Evolutionary conservation across 2,888 invertebrate genomes (phyloP).

Genomic region (Microctonus brassicae): DNA sequence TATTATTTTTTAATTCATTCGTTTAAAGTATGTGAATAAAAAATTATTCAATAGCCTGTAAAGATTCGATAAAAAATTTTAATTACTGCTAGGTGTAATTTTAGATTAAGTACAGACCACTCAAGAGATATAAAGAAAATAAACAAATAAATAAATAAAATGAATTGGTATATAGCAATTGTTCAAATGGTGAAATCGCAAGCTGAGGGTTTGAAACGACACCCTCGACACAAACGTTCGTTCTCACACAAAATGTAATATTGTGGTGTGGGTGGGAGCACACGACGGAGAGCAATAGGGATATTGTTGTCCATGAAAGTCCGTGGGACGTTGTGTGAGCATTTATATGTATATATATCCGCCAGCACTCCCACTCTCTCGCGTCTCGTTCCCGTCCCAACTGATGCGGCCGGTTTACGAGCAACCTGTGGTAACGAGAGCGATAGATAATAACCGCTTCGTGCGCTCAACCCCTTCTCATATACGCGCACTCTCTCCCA

Average conservation of each 20-base stretch:
- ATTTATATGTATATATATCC: slow-evolving; percentile 29
- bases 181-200: slow-evolving; percentile 44
- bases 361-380: slow-evolving; percentile 46
- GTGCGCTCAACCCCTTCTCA: slow-evolving; percentile 56
- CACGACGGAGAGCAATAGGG: slow-evolving; percentile 46
- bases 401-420: slow-evolving; percentile 68
- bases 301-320: slow-evolving; percentile 51
- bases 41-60: no score
- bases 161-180: slow-evolving; percentile 37
- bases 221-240: slow-evolving; percentile 60
- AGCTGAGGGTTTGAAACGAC: slow-evolving; percentile 53
- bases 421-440: slow-evolving; percentile 71
- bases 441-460: slow-evolving; percentile 70
- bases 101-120: no score
- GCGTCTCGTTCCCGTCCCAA: slow-evolving; percentile 60
- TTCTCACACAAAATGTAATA: slow-evolving; percentile 60
- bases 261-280: slow-evolving; percentile 51
- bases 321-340: slow-evolving; percentile 51
- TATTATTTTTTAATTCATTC: no score
- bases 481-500: slow-evolving; percentile 23
- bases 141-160: no score
- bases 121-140: no score
- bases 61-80: no score
- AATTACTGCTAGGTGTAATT: no score
- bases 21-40: no score